Evolutionary conservation across 2,888 invertebrate species (phyloP), one percentile per base, ranked within the genome.

Genomic region (Dryococelus australis): DNA sequence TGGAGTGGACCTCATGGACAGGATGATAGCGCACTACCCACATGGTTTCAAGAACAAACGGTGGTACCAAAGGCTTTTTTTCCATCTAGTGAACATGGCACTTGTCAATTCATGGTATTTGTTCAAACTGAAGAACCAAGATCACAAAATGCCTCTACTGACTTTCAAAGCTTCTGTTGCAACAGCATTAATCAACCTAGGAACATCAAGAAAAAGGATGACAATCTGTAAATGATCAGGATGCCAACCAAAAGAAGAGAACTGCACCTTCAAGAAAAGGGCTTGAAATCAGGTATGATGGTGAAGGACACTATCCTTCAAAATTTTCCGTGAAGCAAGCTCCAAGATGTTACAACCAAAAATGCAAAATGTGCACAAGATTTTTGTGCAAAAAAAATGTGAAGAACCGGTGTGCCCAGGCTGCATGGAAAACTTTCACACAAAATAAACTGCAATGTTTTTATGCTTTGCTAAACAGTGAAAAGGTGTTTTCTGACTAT

Each of bases 1-100:
- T 20, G 88, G 88, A 3, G 88, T 88, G 47, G 88, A 88, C 84
- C 79, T 88, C 12, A 87, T 84, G 88, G 87, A 87, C 78, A 43
- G 88, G 24, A 88, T 89, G 86, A 88, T 89, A n/a, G 87, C 88
- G 12, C 87, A 88, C 27, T 89, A 88, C 85, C 88, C 89, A 13
- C 88, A 89, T 53, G 87, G 53, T n/a, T 86, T 86, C 20, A 88
- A 89, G 85, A 86, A 84, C 81, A 88, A 88, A 65, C 81, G 84
- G 85, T 89, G 88, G 85, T 88, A 89, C 65, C 78, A 87, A n/a
- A 65, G 87, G 65, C 85, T 88, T 78, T 87, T 88, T 85, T 88
- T 87, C 65, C 89, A 89, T 53, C 84, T 89, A n/a, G 43, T 88
- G 47, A 88, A 88, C 65, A 87, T 88, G 84, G 43, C 84, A 13